Conservation (phyloP, 1,140 invertebrate genomes). For the Lepidurus couesii region DNA sequence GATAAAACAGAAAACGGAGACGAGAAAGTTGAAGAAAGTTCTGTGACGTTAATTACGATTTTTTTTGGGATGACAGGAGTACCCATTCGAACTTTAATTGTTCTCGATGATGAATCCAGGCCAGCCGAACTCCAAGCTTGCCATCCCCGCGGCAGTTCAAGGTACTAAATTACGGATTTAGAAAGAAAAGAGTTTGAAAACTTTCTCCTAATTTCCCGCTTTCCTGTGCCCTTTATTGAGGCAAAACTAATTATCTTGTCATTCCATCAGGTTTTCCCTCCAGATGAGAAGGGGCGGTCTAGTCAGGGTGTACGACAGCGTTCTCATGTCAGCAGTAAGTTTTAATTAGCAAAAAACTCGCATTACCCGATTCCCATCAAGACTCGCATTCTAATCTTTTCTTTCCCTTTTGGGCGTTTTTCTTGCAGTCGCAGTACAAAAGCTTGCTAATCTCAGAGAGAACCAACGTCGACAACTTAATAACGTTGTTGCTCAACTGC, state of each 20-base stretch:
- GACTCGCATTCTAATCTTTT: conserved; percentile 1
- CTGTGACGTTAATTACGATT: neutral
- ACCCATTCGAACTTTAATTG: conserved; percentile 62
- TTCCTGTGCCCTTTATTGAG: neutral
- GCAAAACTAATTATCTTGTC: conserved; percentile 36
- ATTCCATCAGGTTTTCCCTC: conserved; percentile 68
- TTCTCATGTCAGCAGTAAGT: conserved; percentile 72
- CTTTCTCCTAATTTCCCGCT: neutral
- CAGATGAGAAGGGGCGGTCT: conserved; percentile 76
- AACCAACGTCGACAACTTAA: conserved; percentile 82
- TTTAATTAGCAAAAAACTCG: neutral
- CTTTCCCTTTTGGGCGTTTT: conserved; percentile 34
- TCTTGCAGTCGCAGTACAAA: conserved; percentile 76
- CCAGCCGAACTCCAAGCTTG: conserved; percentile 83
- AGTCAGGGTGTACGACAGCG: conserved; percentile 84
- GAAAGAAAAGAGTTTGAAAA: neutral
- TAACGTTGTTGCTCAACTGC: conserved; percentile 76
- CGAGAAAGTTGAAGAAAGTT: neutral
- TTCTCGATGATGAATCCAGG: conserved; percentile 77
- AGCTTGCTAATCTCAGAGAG: conserved; percentile 79
- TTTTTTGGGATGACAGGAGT: conserved; percentile 51
- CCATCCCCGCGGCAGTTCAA: conserved; percentile 83
- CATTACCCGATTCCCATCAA: neutral
- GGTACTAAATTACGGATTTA: conserved; percentile 49
- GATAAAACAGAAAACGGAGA: neutral